A percentile compares a stretch with the other conserved stretches of the same genome.
These are phyloP conservation scores for Crocallis elinguaria DNA, from an alignment of 2,888 invertebrate species.

Conservation along the genomic window DNA sequence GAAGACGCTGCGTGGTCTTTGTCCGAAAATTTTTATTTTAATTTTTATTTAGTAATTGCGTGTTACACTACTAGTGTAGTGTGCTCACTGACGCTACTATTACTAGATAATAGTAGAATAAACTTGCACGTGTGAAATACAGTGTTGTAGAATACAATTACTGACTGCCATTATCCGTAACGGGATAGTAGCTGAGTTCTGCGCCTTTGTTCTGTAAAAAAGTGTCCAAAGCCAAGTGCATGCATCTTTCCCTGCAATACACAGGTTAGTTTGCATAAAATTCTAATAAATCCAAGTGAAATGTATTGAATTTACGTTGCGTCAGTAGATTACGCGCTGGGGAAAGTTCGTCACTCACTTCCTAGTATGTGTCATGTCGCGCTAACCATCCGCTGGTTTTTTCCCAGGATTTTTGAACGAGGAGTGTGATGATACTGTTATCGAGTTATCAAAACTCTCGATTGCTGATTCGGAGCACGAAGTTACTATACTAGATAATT, in stretches of 20 bases:
- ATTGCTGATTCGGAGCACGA: constrained; percentile 76
- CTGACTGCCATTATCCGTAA: constrained; percentile 82
- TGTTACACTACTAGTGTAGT: constrained; percentile 60
- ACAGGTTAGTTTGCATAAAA: constrained; percentile 66
- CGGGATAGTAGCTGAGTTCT: constrained; percentile 83
- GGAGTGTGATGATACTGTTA: constrained; percentile 84
- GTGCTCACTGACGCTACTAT: constrained; percentile 59
- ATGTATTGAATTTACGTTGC: constrained; percentile 42
- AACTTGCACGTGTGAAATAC: constrained; percentile 57
- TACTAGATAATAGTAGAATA: constrained; percentile 61
- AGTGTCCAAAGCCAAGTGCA: constrained; percentile 84
- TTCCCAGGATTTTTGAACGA: constrained; percentile 81
- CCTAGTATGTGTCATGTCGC: constrained; percentile 70
- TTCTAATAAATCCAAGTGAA: constrained; percentile 21
- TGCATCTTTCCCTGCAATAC: constrained; percentile 85
- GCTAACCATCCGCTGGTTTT: constrained; percentile 45
- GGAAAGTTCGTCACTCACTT: constrained; percentile 78
- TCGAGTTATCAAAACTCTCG: constrained; percentile 82
- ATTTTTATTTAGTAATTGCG: constrained; percentile 68
- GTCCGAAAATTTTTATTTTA: constrained; percentile 76
- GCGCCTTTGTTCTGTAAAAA: constrained; percentile 78
- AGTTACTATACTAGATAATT: constrained; percentile 73
- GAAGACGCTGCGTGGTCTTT: constrained; percentile 74
- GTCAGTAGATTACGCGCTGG: constrained; percentile 63
- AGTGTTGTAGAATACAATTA: constrained; percentile 55